phyloP scores from a whole-genome alignment of 2,797 vertebrate genomes.

The Gephyroberyx darwinii region DNA sequence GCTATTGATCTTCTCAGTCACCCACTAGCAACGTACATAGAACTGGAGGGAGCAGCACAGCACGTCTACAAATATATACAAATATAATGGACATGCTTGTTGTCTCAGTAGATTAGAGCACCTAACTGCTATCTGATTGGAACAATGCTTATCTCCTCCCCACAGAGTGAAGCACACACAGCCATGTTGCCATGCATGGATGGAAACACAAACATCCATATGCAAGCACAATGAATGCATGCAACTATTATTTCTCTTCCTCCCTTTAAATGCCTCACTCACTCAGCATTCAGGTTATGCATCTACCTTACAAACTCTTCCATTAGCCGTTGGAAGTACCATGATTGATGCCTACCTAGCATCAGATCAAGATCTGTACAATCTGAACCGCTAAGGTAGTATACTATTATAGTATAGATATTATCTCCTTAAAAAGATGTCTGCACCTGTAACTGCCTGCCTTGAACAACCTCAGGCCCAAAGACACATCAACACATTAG shows the following conservation, averaged over 20 bases:
- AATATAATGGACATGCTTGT: conserved; percentile 25
- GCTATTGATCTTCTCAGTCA: conserved; percentile 49
- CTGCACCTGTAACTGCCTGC: too few relatives aligned
- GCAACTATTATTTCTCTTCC: conserved; percentile 10
- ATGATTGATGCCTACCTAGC: too few relatives aligned
- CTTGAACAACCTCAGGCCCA: too few relatives aligned
- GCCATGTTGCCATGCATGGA: conserved; percentile 15
- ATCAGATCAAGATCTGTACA: too few relatives aligned
- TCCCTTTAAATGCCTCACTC: too few relatives aligned
- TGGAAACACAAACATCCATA: conserved; percentile 1
- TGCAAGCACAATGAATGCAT: conserved; percentile 6
- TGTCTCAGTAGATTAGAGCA: conserved; percentile 22
- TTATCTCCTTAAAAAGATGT: too few relatives aligned
- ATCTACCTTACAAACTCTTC: too few relatives aligned
- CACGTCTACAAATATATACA: conserved; percentile 30
- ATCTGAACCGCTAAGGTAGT: too few relatives aligned
- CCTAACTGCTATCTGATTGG: conserved; percentile 38
- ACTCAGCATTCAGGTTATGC: too few relatives aligned
- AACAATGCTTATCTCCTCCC: conserved; percentile 47
- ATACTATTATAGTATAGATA: too few relatives aligned
- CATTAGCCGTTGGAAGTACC: too few relatives aligned
- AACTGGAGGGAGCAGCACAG: conserved; percentile 15
- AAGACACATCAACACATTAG: too few relatives aligned
- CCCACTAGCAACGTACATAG: conserved; percentile 19
- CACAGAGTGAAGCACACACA: conserved; percentile 30